Conservation (phyloP, 2,888 invertebrate species). For the Scrobipalpa costella region DNA sequence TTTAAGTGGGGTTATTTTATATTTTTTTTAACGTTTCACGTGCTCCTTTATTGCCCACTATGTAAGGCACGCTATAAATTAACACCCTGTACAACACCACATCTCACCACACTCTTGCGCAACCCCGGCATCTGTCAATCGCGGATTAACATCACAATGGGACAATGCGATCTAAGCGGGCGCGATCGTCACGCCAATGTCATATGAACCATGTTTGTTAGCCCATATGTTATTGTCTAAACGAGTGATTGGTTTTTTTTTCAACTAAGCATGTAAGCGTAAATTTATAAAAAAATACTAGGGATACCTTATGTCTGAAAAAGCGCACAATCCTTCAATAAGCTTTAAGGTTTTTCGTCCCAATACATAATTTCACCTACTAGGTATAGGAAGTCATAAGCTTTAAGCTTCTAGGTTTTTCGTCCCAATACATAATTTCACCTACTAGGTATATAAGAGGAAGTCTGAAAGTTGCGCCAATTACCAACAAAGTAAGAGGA, state of each 20-base stretch:
- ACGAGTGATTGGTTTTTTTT: slow-evolving; percentile 12
- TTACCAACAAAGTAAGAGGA: too few relatives aligned
- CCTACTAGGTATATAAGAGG: too few relatives aligned
- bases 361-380: too few relatives aligned
- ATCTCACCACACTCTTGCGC: slow-evolving; percentile 47
- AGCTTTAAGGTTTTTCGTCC: too few relatives aligned
- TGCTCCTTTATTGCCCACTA: neutral
- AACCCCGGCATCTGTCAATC: slow-evolving; percentile 68
- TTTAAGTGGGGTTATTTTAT: too few relatives aligned
- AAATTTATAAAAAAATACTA: neutral
- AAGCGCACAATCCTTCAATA: neutral
- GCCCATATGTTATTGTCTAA: slow-evolving; percentile 25
- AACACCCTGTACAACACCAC: neutral
- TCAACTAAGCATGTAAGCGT: neutral
- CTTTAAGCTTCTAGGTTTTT: too few relatives aligned
- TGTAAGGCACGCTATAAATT: neutral
- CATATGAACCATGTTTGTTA: slow-evolving; percentile 24
- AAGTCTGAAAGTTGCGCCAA: too few relatives aligned
- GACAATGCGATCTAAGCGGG: slow-evolving; percentile 52
- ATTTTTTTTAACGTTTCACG: too few relatives aligned
- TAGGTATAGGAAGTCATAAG: too few relatives aligned
- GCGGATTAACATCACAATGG: slow-evolving; percentile 72
- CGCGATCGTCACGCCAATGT: slow-evolving; percentile 31
- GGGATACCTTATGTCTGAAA: neutral
- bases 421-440: too few relatives aligned